phyloP scores from a whole-genome alignment of 2,113 vertebrate species.

The Opisthocomus hoazin region DNA sequence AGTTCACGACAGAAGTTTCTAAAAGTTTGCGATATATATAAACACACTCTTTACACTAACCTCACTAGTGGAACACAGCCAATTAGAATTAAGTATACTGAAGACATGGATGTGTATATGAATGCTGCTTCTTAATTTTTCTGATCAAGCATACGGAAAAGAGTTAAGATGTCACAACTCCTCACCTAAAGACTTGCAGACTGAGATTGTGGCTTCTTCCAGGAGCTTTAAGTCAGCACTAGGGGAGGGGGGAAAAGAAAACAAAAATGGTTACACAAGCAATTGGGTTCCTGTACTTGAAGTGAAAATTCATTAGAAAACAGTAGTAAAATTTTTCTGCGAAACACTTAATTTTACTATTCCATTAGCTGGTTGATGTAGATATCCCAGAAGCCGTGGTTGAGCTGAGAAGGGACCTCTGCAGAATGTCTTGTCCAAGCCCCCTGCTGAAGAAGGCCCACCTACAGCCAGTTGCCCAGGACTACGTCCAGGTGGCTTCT shows the following conservation, averaged over 20 bases:
- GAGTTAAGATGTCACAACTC: not conserved
- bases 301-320: not conserved
- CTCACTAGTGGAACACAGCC: not conserved
- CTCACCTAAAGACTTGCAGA: constrained; percentile 92
- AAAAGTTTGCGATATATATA: not conserved
- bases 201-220: constrained; percentile 88
- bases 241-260: not conserved
- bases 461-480: not conserved
- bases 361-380: not conserved
- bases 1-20: not conserved
- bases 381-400: not conserved
- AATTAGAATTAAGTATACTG: not conserved
- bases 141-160: not conserved
- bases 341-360: not conserved
- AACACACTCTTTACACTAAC: not conserved
- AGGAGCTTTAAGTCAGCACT: constrained; percentile 90
- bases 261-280: not conserved
- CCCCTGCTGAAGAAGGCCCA: not conserved
- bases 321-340: not conserved
- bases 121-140: not conserved
- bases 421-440: not conserved
- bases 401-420: not conserved
- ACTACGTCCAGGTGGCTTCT: not conserved
- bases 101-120: not conserved
- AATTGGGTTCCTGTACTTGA: not conserved